Evolutionary conservation across 2,888 invertebrate species (phyloP).

Genomic region (Drosophila lacicola): DNA sequence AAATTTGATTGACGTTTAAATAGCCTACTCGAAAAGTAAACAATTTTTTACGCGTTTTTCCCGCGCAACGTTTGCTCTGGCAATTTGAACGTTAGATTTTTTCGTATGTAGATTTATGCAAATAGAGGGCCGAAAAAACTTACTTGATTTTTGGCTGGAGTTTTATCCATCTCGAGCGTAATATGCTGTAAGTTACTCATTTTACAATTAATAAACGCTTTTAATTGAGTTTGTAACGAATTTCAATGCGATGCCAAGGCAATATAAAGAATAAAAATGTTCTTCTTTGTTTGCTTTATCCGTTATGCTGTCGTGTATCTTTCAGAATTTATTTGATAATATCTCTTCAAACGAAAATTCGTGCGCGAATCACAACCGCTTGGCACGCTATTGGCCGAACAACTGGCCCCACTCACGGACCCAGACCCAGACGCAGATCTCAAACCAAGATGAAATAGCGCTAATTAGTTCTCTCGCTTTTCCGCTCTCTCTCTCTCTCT

Average conservation of each 20-base stretch:
- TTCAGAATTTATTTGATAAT: constrained; percentile 28
- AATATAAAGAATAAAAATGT: constrained; percentile 9
- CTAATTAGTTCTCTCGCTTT: not conserved
- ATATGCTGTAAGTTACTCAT: constrained; percentile 60
- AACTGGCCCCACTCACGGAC: constrained; percentile 44
- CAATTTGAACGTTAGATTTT: not conserved
- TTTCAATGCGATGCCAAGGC: constrained; percentile 11
- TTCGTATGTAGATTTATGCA: constrained; percentile 14
- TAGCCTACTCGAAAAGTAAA: constrained; percentile 12
- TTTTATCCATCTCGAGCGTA: constrained; percentile 62
- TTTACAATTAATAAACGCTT: constrained; percentile 25
- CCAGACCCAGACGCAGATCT: constrained; percentile 25
- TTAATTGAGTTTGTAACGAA: constrained; percentile 38
- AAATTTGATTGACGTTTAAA: constrained; percentile 25
- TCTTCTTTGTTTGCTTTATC: constrained; percentile 57
- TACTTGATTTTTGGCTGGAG: constrained; percentile 47
- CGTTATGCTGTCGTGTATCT: constrained; percentile 30
- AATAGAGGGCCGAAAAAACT: constrained; percentile 29
- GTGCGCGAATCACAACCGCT: constrained; percentile 55
- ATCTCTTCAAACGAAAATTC: constrained; percentile 47
- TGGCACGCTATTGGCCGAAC: constrained; percentile 59
- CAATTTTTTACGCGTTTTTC: constrained; percentile 9
- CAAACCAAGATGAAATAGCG: constrained; percentile 20
- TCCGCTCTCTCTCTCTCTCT: not conserved
- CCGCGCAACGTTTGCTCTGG: constrained; percentile 10